Conservation (phyloP, 2,797 vertebrate species). For the Micrastur ruficollis region DNA sequence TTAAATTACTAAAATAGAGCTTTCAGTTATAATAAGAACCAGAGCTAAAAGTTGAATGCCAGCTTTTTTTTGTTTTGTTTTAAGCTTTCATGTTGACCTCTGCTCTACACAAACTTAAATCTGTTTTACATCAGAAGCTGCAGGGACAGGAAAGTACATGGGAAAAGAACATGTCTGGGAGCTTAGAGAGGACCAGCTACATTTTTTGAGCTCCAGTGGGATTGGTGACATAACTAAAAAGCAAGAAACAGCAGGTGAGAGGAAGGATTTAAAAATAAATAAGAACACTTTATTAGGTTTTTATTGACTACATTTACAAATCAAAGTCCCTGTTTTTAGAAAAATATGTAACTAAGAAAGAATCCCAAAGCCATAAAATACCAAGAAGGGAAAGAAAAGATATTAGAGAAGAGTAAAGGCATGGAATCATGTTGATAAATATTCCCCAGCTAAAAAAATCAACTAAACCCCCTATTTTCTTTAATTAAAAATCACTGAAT, state of each 20-base stretch:
- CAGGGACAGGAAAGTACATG: conserved; percentile 69
- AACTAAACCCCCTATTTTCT: conserved; percentile 42
- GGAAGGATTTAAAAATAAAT: conserved; percentile 66
- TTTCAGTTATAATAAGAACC: conserved; percentile 74
- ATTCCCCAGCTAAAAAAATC: not conserved
- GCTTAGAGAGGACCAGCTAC: conserved; percentile 33
- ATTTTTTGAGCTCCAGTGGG: conserved; percentile 61
- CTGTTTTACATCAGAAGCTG: conserved; percentile 79
- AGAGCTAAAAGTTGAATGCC: conserved; percentile 73
- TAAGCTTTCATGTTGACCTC: conserved; percentile 82
- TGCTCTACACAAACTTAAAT: conserved; percentile 77
- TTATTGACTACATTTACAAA: conserved; percentile 85
- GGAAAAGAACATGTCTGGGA: conserved; percentile 62
- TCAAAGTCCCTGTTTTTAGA: conserved; percentile 74
- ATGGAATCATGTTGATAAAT: conserved; percentile 24
- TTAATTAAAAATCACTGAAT: conserved; percentile 59
- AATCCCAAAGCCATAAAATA: not conserved
- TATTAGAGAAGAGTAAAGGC: not conserved
- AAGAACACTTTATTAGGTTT: conserved; percentile 79
- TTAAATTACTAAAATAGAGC: conserved; percentile 29
- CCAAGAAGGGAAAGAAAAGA: not conserved
- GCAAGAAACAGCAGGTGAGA: conserved; percentile 87
- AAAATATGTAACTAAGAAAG: conserved; percentile 42
- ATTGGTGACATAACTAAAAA: conserved; percentile 85
- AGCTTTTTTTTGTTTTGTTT: conserved; percentile 56